Conservation (phyloP, 1,140 invertebrate genomes). For the Capitella teleta region DNA sequence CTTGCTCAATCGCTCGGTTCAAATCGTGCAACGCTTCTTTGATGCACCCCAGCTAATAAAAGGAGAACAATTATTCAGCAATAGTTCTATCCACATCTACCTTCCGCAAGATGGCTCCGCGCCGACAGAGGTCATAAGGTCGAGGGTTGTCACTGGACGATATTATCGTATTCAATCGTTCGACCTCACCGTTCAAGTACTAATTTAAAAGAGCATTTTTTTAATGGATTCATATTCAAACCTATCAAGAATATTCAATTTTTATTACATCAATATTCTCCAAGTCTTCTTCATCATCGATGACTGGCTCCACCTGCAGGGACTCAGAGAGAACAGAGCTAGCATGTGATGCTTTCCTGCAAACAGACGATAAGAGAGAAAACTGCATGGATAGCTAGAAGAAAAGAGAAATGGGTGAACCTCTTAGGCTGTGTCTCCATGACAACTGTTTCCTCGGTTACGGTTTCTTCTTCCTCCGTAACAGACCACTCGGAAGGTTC, state of each 20-base stretch:
- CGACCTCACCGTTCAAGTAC: slow-evolving; percentile 27
- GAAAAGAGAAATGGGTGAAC: too few species aligned
- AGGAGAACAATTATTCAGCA: neutral
- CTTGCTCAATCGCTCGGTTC: slow-evolving; percentile 30
- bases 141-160: slow-evolving; percentile 20
- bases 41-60: slow-evolving; percentile 26
- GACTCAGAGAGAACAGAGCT: slow-evolving; percentile 11
- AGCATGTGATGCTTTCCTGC: slow-evolving; percentile 4
- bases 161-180: slow-evolving; percentile 26
- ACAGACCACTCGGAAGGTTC: slow-evolving; percentile 21
- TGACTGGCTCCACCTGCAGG: slow-evolving; percentile 22
- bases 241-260: too few species aligned
- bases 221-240: neutral
- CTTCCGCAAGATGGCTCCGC: slow-evolving; percentile 37
- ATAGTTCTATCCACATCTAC: slow-evolving; percentile 16
- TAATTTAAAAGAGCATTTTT: neutral
- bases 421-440: too few species aligned
- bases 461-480: neutral
- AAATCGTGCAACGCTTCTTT: slow-evolving; percentile 28
- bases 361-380: neutral
- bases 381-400: too few species aligned
- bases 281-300: slow-evolving; percentile 26
- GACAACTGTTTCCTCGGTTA: slow-evolving; percentile 1
- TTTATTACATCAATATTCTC: slow-evolving; percentile 22
- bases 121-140: slow-evolving; percentile 33